Evolutionary conservation across 2,888 invertebrate species (phyloP), one percentile per base, ranked within the genome.

Genomic region (Ditylenchus weischeri): DNA sequence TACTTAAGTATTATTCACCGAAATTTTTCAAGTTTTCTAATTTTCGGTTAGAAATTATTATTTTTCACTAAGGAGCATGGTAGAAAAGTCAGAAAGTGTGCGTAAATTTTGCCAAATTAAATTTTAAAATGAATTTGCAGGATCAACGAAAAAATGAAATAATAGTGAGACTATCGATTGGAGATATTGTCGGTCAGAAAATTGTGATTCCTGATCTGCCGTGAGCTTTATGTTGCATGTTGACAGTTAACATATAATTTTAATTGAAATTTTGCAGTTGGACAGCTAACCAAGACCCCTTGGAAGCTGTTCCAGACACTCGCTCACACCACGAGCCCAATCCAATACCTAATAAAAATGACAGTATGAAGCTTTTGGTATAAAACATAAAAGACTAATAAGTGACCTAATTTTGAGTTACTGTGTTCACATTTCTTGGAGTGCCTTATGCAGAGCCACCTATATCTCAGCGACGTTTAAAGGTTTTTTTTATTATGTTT

Each of bases 361-460:
- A 88, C 76, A 43, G 43, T 43, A 43, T 43, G 43, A 6, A 3
- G 8, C 15, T 43, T 43, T 43, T 43, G 3, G 8, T 15, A 3
- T 6, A 43, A 6, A 43, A 43, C 5, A 1, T 43, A 43, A 10
- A 8, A 43, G 8, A 43, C 3, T 43, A 43, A 43, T 8, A 29
- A 29, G 5, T 29, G 5, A 29, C 3, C 1, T 6, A 43, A 43
- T 43, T 6, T 43, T 43, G 1, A 43, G 90, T 89, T 0, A 89
- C 90, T 0, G 90, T 89, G 0, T 95, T 93, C 84, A 72, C 80
- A 0, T 82, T 82, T 66, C 86, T 95, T 62, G 95, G 95, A 0
- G 91, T 95, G 74, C 95, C 95, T 0, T 95, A 95, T 84, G 93
- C 95, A 0, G 88, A 90, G 82, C 92, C 94, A 57, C 94, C 94